Evolutionary conservation across 1,140 invertebrate species (phyloP), one percentile per base, ranked within the genome.

Genomic region (Lordiphosa mommai): DNA sequence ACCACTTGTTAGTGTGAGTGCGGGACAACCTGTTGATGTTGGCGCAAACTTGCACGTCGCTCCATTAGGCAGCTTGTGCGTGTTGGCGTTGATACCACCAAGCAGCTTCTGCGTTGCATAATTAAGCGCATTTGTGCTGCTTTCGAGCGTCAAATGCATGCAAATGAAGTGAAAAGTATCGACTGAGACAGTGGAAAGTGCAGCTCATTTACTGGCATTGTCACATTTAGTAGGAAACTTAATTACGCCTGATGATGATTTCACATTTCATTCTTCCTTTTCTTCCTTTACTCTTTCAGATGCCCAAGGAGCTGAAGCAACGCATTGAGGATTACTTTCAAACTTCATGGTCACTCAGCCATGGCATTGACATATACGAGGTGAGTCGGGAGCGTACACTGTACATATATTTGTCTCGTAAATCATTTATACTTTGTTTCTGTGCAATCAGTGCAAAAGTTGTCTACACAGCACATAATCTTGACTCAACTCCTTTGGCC

Each of bases 261-360:
- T 59, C 13, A 3, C 23, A 4, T 12, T 14, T 2, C 23, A 27
- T 3, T 37, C 36, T 47, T 34, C 16, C 12, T 33, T 14, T 33
- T 41, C 41, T n/a, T 6, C 8, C 7, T 37, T 49, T 53, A 27
- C 30, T 38, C n/a, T 46, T 57, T 63, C 96, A 95, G 93, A 95
- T 95, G 59, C 98, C 98, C 0, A 98, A 99, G 70, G 96, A 98
- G 79, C 90, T 99, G 32, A 97, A 98, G 67, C 97, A 98, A 88
- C 91, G 98, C 41, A 97, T 99, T 92, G 97, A 99, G 87, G 98
- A 99, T 86, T 99, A 99, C 88, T 99, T 99, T 88, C 98, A 99
- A 90, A 99, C 98, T 7, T 97, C 97, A 90, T 99, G 98, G 98
- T 96, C 97, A 1, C 92, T 99, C 33, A 99, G 99, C 86, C 98